These are phyloP conservation scores for Camponotus floridanus DNA, from an alignment of 1,140 invertebrate species.

Conservation along the genomic window DNA sequence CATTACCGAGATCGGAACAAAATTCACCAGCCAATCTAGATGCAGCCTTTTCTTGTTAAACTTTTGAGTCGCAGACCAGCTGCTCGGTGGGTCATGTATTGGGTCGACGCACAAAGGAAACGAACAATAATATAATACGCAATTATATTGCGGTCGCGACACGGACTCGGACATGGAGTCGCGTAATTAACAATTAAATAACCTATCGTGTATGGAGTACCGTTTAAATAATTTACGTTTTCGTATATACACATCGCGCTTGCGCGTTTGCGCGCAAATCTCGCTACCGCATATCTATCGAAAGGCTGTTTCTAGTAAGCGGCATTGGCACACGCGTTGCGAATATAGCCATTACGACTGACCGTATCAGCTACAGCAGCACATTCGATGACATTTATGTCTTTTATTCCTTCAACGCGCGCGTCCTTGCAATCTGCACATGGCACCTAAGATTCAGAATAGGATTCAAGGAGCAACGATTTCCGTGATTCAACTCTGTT, in stretches of 20 bases:
- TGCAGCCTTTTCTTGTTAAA: slow-evolving; percentile 55
- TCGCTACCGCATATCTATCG: slow-evolving; percentile 28
- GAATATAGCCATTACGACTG: neutral
- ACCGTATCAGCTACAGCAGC: slow-evolving; percentile 14
- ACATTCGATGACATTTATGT: neutral
- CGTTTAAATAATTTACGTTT: slow-evolving; percentile 81
- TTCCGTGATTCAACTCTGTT: slow-evolving; percentile 8
- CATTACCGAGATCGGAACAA: slow-evolving; percentile 36
- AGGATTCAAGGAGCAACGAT: neutral
- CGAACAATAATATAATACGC: slow-evolving; percentile 45
- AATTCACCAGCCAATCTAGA: slow-evolving; percentile 64
- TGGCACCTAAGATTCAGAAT: slow-evolving; percentile 67
- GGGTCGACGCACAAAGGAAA: slow-evolving; percentile 69
- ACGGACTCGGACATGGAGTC: slow-evolving; percentile 45
- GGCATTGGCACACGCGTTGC: slow-evolving; percentile 23
- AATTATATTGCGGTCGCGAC: slow-evolving; percentile 28
- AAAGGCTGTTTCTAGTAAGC: slow-evolving; percentile 7
- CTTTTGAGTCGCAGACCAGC: slow-evolving; percentile 83
- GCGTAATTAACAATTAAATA: slow-evolving; percentile 78
- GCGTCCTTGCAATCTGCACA: slow-evolving; percentile 35
- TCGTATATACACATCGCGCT: slow-evolving; percentile 69
- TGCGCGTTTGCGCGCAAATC: slow-evolving; percentile 40
- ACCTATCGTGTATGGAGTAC: slow-evolving; percentile 58
- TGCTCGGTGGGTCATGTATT: slow-evolving; percentile 82
- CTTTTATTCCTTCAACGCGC: neutral